phyloP scores from a whole-genome alignment of 2,113 vertebrate species.

The Entelurus aequoreus region DNA sequence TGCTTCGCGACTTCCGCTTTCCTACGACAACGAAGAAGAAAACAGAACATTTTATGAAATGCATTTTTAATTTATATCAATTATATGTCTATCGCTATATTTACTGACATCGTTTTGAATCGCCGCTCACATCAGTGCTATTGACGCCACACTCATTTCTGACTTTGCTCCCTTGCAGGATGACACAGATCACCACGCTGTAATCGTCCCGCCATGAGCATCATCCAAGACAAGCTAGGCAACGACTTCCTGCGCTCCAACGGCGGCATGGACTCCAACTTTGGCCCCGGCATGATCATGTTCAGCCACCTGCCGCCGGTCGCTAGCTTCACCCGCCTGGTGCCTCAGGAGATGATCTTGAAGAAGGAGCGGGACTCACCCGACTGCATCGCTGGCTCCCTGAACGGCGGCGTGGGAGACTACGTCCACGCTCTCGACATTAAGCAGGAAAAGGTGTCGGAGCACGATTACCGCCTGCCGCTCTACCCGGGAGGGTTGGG shows the following conservation, averaged over 20 bases:
- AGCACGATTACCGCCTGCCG: slow-evolving; percentile 82
- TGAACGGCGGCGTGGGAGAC: slow-evolving; percentile 46
- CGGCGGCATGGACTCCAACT: slow-evolving; percentile 84
- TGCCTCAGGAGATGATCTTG: slow-evolving; percentile 85
- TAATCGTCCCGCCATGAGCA: slow-evolving; percentile 72
- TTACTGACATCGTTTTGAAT: slow-evolving; percentile 7
- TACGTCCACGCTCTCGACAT: slow-evolving; percentile 86
- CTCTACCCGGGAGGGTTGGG: slow-evolving; percentile 72
- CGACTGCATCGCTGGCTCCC: slow-evolving; percentile 65
- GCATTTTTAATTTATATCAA: too few species aligned
- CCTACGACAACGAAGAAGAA: too few species aligned
- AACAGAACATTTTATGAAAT: too few species aligned
- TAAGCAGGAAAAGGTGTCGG: slow-evolving; percentile 91
- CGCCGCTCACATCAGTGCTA: slow-evolving; percentile 27
- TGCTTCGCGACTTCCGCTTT: too few species aligned
- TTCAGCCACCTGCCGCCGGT: slow-evolving; percentile 96
- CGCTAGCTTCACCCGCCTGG: slow-evolving; percentile 91
- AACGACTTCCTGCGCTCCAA: slow-evolving; percentile 82
- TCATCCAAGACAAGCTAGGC: slow-evolving; percentile 85
- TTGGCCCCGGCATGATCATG: slow-evolving; percentile 89
- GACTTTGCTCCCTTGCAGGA: slow-evolving; percentile 43
- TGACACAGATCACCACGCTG: slow-evolving; percentile 52
- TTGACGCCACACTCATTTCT: not conserved
- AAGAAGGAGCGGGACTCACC: slow-evolving; percentile 89
- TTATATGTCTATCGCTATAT: too few species aligned